phyloP scores from a whole-genome alignment of 2,113 vertebrate genomes.

The Sapayoa aenigma region DNA sequence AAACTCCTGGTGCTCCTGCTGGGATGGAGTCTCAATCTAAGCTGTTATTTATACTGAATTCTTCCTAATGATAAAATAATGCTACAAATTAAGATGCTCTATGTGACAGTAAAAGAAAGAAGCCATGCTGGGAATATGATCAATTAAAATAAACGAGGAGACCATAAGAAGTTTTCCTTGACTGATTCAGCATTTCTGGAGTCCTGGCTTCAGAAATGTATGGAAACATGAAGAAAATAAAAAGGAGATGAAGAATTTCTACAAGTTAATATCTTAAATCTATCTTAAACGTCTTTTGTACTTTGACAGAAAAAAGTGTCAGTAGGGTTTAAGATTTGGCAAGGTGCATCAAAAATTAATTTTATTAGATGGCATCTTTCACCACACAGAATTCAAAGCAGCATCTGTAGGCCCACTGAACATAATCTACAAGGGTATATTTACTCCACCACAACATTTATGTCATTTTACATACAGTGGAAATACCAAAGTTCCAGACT shows the following conservation, averaged over 20 bases:
- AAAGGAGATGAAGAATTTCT: neutral
- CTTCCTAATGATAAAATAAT: conserved; percentile 3
- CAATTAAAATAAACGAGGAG: neutral
- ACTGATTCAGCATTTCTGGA: neutral
- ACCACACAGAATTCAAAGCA: neutral
- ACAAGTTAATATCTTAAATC: neutral
- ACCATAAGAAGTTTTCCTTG: neutral
- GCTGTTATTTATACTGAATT: neutral
- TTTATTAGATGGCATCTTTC: neutral
- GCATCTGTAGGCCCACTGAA: neutral
- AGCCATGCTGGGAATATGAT: neutral
- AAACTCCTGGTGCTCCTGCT: neutral
- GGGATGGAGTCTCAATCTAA: neutral
- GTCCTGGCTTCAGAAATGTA: neutral
- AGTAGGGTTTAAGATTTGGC: neutral
- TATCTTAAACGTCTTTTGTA: neutral
- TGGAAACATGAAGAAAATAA: neutral
- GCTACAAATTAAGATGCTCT: neutral
- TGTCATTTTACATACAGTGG: neutral
- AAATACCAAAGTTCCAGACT: neutral
- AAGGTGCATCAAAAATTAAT: neutral
- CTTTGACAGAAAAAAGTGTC: neutral
- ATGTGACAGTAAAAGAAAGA: neutral
- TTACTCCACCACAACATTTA: neutral
- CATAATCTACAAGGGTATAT: neutral